Base-by-base conservation (phyloP, 1,140 invertebrate species). In the Ylistrum balloti region DNA sequence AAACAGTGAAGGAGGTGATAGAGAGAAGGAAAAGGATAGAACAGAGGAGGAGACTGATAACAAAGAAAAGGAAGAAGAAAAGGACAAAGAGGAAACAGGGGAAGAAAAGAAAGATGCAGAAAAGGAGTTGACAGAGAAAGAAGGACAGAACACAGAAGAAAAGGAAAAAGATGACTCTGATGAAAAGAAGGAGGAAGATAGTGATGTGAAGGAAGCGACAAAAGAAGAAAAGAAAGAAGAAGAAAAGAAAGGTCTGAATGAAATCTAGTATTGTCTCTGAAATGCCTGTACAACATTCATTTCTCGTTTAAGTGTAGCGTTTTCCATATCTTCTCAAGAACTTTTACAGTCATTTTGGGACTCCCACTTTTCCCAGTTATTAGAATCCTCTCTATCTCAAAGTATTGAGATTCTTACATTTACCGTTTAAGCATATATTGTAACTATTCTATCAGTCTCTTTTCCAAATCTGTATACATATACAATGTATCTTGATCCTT, bases 151-250 rank as follows among this genome's bases (percentile, higher is more conserved):
- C n/a, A 86, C 91, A 10, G 86, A 88, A 48, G 90, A 92, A 48
- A 88, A 91, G 32, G 90, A 89, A 88, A 35, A 86, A 15, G 89
- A 87, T 85, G 92, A 92, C 28, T 89, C 90, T 45, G 85, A 93
- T 88, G 88, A 87, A 87, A 90, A 56, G 33, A 89, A 45, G 28
- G 88, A 90, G 33, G 88, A 87, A 45, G 89, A 89, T 33, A 91
- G 88, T 20, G 56, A 88, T 33, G 88, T 91, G 74, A 89, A 93
- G 34, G 88, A 90, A 32, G 56, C 90, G 87, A 86, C 92, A 88
- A 87, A 90, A 34, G 91, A 91, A 22, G 56, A 89, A 28, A 92
- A 92, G 33, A 88, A 93, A 85, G 86, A 90, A 45, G 93, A 91
- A 32, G 93, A 91, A 33, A 91, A 88, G 86, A 88, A 91, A 48